These are phyloP conservation scores for Scyliorhinus canicula DNA, from an alignment of 2,797 vertebrate genomes.

Conservation along the genomic window DNA sequence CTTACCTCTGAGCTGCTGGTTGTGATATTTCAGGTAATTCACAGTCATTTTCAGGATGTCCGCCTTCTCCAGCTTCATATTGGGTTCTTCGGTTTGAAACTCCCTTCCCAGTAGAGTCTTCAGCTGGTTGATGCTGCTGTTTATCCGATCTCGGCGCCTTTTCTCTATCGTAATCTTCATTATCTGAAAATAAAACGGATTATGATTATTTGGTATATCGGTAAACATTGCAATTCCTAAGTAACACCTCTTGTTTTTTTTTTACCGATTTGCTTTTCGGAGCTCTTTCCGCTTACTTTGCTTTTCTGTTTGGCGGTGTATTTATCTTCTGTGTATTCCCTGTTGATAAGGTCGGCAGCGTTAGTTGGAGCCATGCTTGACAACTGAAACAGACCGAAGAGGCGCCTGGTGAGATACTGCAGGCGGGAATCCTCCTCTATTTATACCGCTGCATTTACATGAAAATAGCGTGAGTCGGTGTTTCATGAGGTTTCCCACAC, in stretches of 20 bases:
- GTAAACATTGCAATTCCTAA: not conserved
- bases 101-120: conserved; percentile 58
- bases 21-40: conserved; percentile 62
- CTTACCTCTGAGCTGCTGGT: conserved; percentile 21
- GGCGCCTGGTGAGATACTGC: not conserved
- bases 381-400: not conserved
- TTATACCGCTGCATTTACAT: conserved; percentile 43
- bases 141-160: conserved; percentile 69
- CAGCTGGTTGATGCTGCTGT: conserved; percentile 69
- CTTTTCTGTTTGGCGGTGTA: conserved; percentile 36
- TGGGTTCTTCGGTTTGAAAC: conserved; percentile 58
- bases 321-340: conserved; percentile 22
- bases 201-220: not conserved
- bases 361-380: conserved; percentile 21
- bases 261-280: not conserved
- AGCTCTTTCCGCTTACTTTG: not conserved
- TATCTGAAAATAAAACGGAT: conserved; percentile 28
- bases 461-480: conserved; percentile 37
- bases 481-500: conserved; percentile 38
- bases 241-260: not conserved
- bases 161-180: conserved; percentile 58
- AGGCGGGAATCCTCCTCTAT: conserved; percentile 32
- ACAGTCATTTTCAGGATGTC: conserved; percentile 73
- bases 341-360: not conserved
- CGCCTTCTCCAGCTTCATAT: conserved; percentile 69